Percentiles rank a stretch among this genome's conserved stretches.
Conservation (phyloP, 2,888 invertebrate species). For the Dioctria linearis region DNA sequence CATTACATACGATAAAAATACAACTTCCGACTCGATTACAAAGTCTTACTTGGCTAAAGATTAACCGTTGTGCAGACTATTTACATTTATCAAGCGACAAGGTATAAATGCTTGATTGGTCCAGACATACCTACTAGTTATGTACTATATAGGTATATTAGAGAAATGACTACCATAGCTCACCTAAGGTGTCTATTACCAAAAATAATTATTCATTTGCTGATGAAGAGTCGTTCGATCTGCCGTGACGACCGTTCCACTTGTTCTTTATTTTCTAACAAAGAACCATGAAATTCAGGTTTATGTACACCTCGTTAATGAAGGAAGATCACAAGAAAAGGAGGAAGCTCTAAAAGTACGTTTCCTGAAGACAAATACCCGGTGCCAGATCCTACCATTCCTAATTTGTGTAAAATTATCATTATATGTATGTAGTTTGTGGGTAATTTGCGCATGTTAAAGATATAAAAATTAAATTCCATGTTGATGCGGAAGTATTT, state of each 20-base stretch:
- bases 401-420: not conserved
- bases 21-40: no score
- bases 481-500: conserved; percentile 23
- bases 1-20: no score
- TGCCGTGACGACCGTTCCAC: not conserved
- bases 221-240: not conserved
- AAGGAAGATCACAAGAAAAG: not conserved
- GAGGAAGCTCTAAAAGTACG: not conserved
- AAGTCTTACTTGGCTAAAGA: no score
- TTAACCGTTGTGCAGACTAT: not conserved
- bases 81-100: not conserved
- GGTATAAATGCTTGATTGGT: not conserved
- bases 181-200: not conserved
- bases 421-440: not conserved
- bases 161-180: not conserved
- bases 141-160: no score
- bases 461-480: conserved; percentile 24
- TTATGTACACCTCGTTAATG: not conserved
- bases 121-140: not conserved
- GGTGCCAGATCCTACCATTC: not conserved
- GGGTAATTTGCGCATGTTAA: not conserved
- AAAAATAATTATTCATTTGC: conserved; percentile 4
- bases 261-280: not conserved
- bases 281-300: not conserved
- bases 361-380: not conserved